These are phyloP conservation scores for western clawed frog (Xenopus tropicalis) DNA, from an alignment of 2,113 vertebrate genomes.

Conservation along the genomic window DNA sequence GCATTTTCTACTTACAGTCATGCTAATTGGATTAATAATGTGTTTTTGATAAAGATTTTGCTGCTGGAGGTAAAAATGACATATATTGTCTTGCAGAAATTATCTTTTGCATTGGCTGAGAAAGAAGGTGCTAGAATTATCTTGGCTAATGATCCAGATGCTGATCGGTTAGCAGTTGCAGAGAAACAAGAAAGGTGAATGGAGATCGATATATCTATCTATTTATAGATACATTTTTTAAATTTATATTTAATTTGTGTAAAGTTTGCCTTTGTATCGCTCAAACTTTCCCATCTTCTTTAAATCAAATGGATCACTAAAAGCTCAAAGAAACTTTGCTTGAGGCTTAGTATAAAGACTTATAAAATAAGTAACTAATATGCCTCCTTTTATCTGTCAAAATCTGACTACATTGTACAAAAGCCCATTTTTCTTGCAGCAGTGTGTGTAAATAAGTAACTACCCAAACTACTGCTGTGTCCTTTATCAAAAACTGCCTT, in stretches of 20 bases:
- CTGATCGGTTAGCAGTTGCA: conserved; percentile 89
- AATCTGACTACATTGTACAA: too few species aligned
- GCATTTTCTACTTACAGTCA: background rate
- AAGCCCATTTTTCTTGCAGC: too few species aligned
- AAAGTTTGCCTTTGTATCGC: background rate
- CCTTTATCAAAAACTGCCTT: too few species aligned
- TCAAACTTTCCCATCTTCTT: too few species aligned
- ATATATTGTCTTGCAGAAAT: conserved; percentile 66
- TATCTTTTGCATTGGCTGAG: conserved; percentile 90
- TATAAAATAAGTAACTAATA: too few species aligned
- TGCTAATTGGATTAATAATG: too few species aligned
- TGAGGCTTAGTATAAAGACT: too few species aligned
- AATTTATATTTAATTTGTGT: background rate
- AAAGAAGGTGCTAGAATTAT: conserved; percentile 80
- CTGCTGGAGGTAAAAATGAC: background rate
- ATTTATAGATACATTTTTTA: background rate
- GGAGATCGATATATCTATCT: background rate
- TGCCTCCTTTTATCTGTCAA: too few species aligned
- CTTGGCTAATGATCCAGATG: conserved; percentile 94
- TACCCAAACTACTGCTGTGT: too few species aligned
- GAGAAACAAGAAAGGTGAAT: conserved; percentile 84
- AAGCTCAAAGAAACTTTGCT: too few species aligned
- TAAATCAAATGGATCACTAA: too few species aligned
- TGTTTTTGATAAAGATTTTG: background rate
- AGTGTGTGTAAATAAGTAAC: too few species aligned